phyloP scores from a whole-genome alignment of 2,113 vertebrate genomes.

The cattle (Bos taurus) region DNA sequence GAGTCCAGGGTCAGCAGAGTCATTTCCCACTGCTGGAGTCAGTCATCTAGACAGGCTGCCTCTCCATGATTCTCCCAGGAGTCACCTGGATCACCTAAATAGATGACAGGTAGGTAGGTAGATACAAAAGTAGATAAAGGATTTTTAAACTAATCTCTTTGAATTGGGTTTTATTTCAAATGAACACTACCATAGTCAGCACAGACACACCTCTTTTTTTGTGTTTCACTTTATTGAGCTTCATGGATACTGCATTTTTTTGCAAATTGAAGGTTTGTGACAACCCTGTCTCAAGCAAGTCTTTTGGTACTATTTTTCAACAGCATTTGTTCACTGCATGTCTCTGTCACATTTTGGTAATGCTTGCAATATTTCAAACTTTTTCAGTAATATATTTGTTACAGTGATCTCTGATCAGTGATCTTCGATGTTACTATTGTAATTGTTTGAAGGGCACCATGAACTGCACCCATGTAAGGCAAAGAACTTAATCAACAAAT shows the following conservation, averaged over 20 bases:
- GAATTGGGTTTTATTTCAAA: neutral
- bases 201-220: neutral
- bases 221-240: neutral
- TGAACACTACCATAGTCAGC: neutral
- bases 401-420: neutral
- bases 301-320: neutral
- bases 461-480: neutral
- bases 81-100: neutral
- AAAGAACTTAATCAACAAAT: neutral
- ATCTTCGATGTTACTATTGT: neutral
- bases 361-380: neutral
- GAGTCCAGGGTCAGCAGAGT: neutral
- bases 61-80: neutral
- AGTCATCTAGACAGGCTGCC: neutral
- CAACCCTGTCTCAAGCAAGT: neutral
- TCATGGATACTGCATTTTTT: neutral
- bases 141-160: neutral
- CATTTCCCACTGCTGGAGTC: neutral
- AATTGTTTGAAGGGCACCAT: neutral
- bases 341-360: neutral
- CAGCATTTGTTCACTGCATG: neutral
- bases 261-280: neutral
- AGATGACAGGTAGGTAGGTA: neutral
- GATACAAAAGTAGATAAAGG: neutral
- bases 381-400: neutral